Evolutionary conservation across 2,113 vertebrate species (phyloP).

Genomic region (Chaetodon auriga): DNA sequence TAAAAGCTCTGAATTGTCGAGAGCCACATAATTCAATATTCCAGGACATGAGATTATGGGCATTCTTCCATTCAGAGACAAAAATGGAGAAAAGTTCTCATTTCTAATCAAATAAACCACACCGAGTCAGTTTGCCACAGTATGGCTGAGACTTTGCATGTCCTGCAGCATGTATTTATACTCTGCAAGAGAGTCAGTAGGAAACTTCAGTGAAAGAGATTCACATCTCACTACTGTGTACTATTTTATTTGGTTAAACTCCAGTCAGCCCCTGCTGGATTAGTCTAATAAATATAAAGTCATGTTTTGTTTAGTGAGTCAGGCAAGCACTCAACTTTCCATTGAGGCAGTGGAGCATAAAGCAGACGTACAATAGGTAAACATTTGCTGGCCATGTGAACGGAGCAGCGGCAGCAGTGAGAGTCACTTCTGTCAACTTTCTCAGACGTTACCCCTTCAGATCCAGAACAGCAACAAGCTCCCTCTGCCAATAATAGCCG

Average conservation of each 20-base stretch:
- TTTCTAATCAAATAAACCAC: slow-evolving; percentile 54
- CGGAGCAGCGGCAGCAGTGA: slow-evolving; percentile 55
- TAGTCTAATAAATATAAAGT: slow-evolving; percentile 73
- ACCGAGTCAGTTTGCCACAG: slow-evolving; percentile 18
- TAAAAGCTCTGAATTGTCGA: slow-evolving; percentile 65
- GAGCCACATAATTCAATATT: slow-evolving; percentile 59
- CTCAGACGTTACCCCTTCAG: slow-evolving; percentile 57
- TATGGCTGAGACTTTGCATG: slow-evolving; percentile 21
- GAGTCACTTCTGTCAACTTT: slow-evolving; percentile 66
- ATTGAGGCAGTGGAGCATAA: slow-evolving; percentile 62
- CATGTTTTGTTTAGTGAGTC: slow-evolving; percentile 76
- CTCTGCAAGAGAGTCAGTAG: slow-evolving; percentile 47
- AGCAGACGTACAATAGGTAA: slow-evolving; percentile 72
- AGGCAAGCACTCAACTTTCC: slow-evolving; percentile 76
- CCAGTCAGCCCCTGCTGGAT: slow-evolving; percentile 57
- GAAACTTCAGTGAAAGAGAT: slow-evolving; percentile 35
- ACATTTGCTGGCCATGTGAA: slow-evolving; percentile 73
- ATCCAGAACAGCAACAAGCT: slow-evolving; percentile 52
- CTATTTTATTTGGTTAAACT: slow-evolving; percentile 71
- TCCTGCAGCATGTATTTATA: slow-evolving; percentile 43
- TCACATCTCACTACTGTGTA: slow-evolving; percentile 65
- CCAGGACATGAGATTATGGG: slow-evolving; percentile 49
- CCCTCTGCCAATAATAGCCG: slow-evolving; percentile 37
- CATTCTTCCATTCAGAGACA: slow-evolving; percentile 43
- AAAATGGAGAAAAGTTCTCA: slow-evolving; percentile 10